Base-by-base conservation (phyloP, 1,140 invertebrate species). In the Drosophila murphyi region DNA sequence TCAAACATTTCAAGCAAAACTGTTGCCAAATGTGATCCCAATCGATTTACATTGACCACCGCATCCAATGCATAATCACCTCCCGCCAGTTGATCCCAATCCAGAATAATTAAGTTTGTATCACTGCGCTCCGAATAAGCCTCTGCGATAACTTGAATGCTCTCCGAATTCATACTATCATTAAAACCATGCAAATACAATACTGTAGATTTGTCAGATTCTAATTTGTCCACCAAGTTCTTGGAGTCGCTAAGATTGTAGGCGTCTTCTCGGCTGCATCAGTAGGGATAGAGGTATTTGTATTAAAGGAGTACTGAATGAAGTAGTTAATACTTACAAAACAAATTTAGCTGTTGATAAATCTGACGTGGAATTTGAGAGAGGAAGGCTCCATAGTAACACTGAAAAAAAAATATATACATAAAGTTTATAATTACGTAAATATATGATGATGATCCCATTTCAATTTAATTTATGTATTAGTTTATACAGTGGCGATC, bases 31-130 rank as follows among this genome's bases (percentile, higher is more conserved):
- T 88, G 78, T 3, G 81, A 76, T 0, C 76, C 92, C 60, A 93
- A 56, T 72, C 93, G 93, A 73, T 94, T 94, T 0, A 93, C 93
- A 78, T 94, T 94, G 20, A 88, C 88, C 0, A 93, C 93, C 52
- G 94, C 94, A 82, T 93, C 93, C 28, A 94, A 82, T 20, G 94
- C 77, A 74, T 95, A 96, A 12, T 94, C 94, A 1, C 93, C 93
- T 68, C 93, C 93, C 2, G 94, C 94, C 79, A 96, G 91, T 50
- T 94, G 93, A n/a, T 94, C 93, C 94, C 95, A 96, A 78, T 96
- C 95, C 28, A 95, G 77, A 0, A 94, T 91, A 28, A 95, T 90
- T 0, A 93, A 61, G 78, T 94, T 94, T 51, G 92, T 91, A 37
- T 93, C 93, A n/a, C 61, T 83, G 1, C 81, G 79, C 12, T 82